Percentiles rank a stretch among this genome's conserved stretches.
Conservation (phyloP, 2,888 invertebrate genomes). For the Drosophila maculinotata region DNA sequence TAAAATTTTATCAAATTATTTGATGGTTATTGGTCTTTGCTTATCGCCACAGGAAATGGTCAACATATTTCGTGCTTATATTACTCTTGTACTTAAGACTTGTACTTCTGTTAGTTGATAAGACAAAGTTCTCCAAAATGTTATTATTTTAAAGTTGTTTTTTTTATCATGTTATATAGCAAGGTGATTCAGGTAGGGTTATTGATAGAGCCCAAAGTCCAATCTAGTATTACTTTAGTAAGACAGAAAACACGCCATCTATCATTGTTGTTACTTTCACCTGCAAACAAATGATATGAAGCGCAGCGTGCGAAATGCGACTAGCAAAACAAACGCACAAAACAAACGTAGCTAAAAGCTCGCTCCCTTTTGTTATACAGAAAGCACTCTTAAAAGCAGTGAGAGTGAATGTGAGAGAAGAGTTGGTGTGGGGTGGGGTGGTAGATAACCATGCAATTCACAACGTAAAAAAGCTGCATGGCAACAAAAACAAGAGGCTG, state of each 20-base stretch:
- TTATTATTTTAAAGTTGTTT: background rate
- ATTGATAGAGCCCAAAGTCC: constrained; percentile 10
- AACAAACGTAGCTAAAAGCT: constrained; percentile 49
- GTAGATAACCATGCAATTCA: background rate
- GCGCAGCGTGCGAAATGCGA: constrained; percentile 42
- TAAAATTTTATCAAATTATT: constrained; percentile 30
- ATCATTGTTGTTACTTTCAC: constrained; percentile 66
- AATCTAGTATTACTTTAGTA: constrained; percentile 4
- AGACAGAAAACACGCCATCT: constrained; percentile 66
- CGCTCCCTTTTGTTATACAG: background rate
- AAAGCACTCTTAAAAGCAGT: constrained; percentile 1
- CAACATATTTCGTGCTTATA: constrained; percentile 8
- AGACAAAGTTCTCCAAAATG: constrained; percentile 10
- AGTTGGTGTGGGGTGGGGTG: background rate
- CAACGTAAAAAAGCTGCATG: constrained; percentile 4
- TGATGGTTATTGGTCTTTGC: constrained; percentile 14
- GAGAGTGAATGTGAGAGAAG: background rate
- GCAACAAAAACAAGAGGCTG: constrained; percentile 12
- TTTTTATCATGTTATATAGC: background rate
- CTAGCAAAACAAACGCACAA: constrained; percentile 54
- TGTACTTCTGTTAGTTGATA: constrained; percentile 26
- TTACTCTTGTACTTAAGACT: constrained; percentile 11
- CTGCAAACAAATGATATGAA: constrained; percentile 50
- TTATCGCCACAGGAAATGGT: constrained; percentile 47
- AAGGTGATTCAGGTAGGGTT: background rate